Percentiles rank a stretch among this genome's conserved stretches.
Evolutionary conservation across 2,888 invertebrate genomes (phyloP).

Genomic region (Sycophila texana): DNA sequence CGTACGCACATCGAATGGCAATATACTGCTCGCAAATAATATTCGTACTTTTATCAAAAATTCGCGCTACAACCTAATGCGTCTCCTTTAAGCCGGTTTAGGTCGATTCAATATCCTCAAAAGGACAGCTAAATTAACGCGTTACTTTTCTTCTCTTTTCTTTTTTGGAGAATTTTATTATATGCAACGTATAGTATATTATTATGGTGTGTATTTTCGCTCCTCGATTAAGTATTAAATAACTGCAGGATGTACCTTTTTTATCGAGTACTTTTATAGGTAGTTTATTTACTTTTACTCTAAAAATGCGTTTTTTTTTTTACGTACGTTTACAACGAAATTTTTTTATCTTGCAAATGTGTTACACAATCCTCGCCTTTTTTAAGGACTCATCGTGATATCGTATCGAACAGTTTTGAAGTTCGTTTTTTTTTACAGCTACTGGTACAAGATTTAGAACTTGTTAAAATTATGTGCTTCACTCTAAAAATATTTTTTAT

Average conservation of each 20-base stretch:
- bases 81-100: no score
- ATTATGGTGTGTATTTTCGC: constrained; percentile 11
- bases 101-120: no score
- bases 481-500: no score
- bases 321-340: background rate
- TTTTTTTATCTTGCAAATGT: background rate
- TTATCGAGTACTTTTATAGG: constrained; percentile 49
- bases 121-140: no score
- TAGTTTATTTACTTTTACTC: background rate
- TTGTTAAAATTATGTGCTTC: no score
- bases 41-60: constrained; percentile 13
- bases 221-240: constrained; percentile 60
- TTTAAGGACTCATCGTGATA: constrained; percentile 1
- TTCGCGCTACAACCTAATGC: no score
- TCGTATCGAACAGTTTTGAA: constrained; percentile 18
- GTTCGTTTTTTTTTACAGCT: background rate
- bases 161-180: background rate
- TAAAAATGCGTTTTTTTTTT: constrained; percentile 18
- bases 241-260: constrained; percentile 61
- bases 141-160: no score
- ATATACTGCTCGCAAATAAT: constrained; percentile 26
- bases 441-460: no score
- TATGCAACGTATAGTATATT: constrained; percentile 5
- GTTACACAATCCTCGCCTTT: background rate
- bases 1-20: background rate